Percentiles rank a stretch among this genome's conserved stretches.
These are phyloP conservation scores for Gymnocephalus cernua DNA, from an alignment of 2,113 vertebrate genomes.

Conservation along the genomic window DNA sequence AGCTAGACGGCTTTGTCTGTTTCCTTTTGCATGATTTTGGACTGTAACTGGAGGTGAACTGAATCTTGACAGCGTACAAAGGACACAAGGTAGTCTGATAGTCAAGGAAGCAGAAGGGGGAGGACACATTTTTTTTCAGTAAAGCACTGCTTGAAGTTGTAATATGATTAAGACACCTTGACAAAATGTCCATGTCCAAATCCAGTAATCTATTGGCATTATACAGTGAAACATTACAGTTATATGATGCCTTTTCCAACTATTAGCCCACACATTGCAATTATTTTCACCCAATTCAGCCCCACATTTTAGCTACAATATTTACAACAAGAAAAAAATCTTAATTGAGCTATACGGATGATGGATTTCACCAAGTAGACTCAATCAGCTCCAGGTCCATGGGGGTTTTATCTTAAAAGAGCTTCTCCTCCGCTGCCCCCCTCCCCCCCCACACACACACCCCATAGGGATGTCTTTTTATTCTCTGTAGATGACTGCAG, in stretches of 20 bases:
- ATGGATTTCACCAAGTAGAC: background rate
- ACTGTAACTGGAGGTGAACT: background rate
- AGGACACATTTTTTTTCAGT: background rate
- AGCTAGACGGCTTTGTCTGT: constrained; percentile 8
- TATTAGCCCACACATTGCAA: background rate
- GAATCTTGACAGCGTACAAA: background rate
- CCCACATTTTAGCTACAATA: background rate
- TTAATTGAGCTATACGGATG: background rate
- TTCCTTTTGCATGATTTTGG: background rate
- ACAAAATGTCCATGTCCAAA: constrained; percentile 1
- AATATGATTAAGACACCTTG: constrained; percentile 28
- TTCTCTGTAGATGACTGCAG: constrained; percentile 2
- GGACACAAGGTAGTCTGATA: background rate
- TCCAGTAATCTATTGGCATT: background rate
- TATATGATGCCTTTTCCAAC: background rate
- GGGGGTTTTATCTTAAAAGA: constrained; percentile 1
- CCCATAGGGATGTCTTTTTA: background rate
- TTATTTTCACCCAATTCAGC: background rate
- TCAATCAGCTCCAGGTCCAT: background rate
- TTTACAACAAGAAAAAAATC: background rate
- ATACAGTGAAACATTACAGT: background rate
- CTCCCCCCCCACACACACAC: no score
- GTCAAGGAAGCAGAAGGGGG: background rate
- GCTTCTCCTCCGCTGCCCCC: background rate
- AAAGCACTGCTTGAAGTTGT: constrained; percentile 3